A percentile compares a stretch with the other conserved stretches of the same genome.
Conservation (phyloP, 1,140 invertebrate genomes). For the Batillaria attramentaria region DNA sequence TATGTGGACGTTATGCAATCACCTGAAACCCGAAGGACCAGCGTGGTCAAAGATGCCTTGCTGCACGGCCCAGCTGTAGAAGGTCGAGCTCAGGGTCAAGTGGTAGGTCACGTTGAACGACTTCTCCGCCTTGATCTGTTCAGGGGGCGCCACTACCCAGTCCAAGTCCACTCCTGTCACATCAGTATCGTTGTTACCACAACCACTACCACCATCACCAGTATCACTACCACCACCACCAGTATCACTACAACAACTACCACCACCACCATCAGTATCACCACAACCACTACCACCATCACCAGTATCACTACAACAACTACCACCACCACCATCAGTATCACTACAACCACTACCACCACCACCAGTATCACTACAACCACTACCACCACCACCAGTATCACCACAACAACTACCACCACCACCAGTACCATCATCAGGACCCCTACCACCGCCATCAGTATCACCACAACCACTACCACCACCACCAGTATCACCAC, state of each 20-base stretch:
- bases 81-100: conserved; percentile 43
- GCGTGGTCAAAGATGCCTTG: conserved; percentile 38
- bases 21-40: conserved; percentile 22
- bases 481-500: too few species aligned
- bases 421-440: too few species aligned
- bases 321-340: not conserved
- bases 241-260: not conserved
- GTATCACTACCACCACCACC: not conserved
- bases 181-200: not conserved
- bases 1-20: not conserved
- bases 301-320: not conserved
- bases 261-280: not conserved
- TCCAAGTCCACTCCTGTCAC: conserved; percentile 52
- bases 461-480: not conserved
- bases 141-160: conserved; percentile 52
- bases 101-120: conserved; percentile 53
- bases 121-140: conserved; percentile 41
- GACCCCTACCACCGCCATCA: not conserved
- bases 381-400: too few species aligned
- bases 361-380: too few species aligned
- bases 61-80: conserved; percentile 56
- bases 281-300: not conserved
- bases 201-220: not conserved
- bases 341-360: not conserved
- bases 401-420: too few species aligned